These are phyloP conservation scores for Pristis pectinata DNA, from an alignment of 2,797 vertebrate species.

Conservation along the genomic window DNA sequence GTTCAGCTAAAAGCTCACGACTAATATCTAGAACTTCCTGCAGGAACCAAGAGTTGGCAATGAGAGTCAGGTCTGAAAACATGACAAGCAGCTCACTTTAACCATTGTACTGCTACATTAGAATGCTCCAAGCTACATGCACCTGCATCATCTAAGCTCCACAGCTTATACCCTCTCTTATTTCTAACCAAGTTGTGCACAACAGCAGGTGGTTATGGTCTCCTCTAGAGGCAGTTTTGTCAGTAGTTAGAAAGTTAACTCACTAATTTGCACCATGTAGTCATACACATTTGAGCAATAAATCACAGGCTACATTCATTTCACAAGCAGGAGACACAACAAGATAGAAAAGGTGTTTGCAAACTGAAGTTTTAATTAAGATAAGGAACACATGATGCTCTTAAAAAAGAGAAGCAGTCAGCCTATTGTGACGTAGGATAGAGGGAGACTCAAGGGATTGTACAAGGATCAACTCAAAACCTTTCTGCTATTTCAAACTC, in stretches of 20 bases:
- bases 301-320: background rate
- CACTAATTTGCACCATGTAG: background rate
- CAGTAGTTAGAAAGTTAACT: background rate
- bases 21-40: constrained; percentile 97
- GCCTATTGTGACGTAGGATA: background rate
- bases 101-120: too few species aligned
- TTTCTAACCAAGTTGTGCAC: too few species aligned
- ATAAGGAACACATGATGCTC: background rate
- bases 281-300: background rate
- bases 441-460: background rate
- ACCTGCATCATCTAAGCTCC: too few species aligned
- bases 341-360: background rate
- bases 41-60: constrained; percentile 40
- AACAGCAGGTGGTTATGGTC: background rate
- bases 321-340: background rate
- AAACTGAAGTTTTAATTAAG: background rate
- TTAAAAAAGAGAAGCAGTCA: background rate
- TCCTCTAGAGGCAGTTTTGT: background rate
- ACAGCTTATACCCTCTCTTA: too few species aligned
- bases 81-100: too few species aligned
- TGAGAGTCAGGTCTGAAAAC: background rate
- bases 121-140: too few species aligned
- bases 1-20: constrained; percentile 77
- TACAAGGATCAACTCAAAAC: background rate
- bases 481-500: background rate